Evolutionary conservation across 2,888 invertebrate species (phyloP).

Genomic region (Eurytoma adleriae): DNA sequence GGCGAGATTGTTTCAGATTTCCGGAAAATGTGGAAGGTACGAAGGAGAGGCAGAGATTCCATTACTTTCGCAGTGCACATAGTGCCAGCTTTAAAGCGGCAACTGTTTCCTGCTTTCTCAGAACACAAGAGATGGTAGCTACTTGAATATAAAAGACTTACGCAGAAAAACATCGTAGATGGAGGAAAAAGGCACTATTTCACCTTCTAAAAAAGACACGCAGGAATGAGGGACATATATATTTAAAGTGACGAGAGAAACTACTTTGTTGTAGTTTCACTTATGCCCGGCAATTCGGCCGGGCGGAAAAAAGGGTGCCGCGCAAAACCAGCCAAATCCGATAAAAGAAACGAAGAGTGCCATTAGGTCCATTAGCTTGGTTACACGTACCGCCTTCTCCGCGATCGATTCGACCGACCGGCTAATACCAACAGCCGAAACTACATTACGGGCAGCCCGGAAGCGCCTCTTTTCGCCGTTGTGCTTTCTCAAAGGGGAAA

Average conservation of each 20-base stretch:
- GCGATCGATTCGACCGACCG: conserved; percentile 40
- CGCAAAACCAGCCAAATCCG: conserved; percentile 20
- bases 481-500: background rate
- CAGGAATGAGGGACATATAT: no score
- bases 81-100: conserved; percentile 10
- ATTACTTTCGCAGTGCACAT: conserved; percentile 25
- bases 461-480: background rate
- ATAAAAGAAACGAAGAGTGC: conserved; percentile 48
- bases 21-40: conserved; percentile 10
- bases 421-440: conserved; percentile 35
- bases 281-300: background rate
- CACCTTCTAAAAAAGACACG: no score
- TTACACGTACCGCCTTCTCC: conserved; percentile 16
- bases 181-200: no score
- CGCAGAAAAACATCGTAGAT: conserved; percentile 1
- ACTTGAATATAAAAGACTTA: conserved; percentile 39
- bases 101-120: conserved; percentile 32
- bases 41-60: conserved; percentile 6
- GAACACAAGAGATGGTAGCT: conserved; percentile 16
- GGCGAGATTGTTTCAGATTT: conserved; percentile 2
- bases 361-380: conserved; percentile 50
- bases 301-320: background rate
- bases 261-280: background rate
- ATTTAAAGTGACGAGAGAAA: no score
- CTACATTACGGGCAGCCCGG: conserved; percentile 10